Base-by-base conservation (phyloP, 2,888 invertebrate genomes). In the Anorthoa munda region DNA sequence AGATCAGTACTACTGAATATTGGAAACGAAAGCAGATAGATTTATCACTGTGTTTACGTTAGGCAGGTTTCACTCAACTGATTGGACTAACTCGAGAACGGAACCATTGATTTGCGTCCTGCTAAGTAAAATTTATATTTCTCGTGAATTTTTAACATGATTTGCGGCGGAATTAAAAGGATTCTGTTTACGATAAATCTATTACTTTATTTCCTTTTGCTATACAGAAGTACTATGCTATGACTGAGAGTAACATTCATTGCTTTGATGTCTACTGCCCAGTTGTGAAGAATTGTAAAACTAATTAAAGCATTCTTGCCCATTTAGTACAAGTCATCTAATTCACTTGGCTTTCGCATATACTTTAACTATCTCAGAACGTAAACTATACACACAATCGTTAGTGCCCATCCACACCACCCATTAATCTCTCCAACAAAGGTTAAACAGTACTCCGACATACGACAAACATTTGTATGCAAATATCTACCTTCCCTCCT, bases 381-480 rank as follows among this genome's bases (percentile, higher is more conserved):
- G n/a, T 46, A 53, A 64, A 53, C 71, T 56, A 59, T 15, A 77
- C 48, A 46, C 26, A 12, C 45, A 75, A 71, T 70, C 61, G 46
- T 61, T 13, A 68, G 26, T 50, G 39, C 60, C 60, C 59, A 65
- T 64, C 60, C 26, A 66, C 51, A 66, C 50, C 21, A 55, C 55
- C 55, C 70, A 80, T 82, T 76, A 83, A 83, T 82, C 72, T 75
- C 60, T 58, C 60, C 51, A 63, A 77, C 83, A 83, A 83, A 83
- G 60, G 77, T 77, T 79, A 83, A 82, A 72, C 76, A 72, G 66
- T 72, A 75, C 66, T 72, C 59, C 48, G 31, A 70, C 63, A 63
- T 59, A 76, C 77, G 70, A 84, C 77, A 86, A 84, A 86, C 86
- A 81, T 86, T 86, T 76, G 72, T 83, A 86, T 85, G 83, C 85